Evolutionary conservation across 2,797 vertebrate genomes (phyloP), one percentile per base, ranked within the genome.

Genomic region (Ataeniobius toweri): DNA sequence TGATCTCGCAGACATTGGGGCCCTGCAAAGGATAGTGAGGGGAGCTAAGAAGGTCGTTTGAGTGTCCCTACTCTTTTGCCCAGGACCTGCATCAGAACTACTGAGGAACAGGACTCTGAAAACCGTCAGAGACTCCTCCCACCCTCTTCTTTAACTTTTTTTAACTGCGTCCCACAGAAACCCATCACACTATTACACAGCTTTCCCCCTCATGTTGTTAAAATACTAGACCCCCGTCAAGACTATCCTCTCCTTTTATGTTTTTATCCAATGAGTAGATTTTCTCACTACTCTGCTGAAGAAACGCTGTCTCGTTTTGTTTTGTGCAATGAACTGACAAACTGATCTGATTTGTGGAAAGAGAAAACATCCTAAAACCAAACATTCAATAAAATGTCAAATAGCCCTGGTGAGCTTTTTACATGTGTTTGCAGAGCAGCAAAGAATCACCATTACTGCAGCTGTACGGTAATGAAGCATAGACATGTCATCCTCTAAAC

Each of bases 391-490:
- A 67, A 41, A 9, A 58, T 41, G 31, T 73, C 28, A 20, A 46
- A 14, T 44, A 4, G 31, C 22, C 10, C 1, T 2, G 4, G 16
- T 63, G 28, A 2, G 3, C 53, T 12, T 72, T 58, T 61, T 28
- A 31, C 58, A 31, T 31, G 26, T 59, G 28, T 31, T 61, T 22
- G 20, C 16, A 12, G 48, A 13, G 73, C 22, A 46, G 18, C 4
- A 9, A 36, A 39, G 2, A 14, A 63, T 75, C 24, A 46, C 12
- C 24, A 10, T 73, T 5, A 12, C 14, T 76, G 36, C 65, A 85
- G 73, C 81, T 84, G 73, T 22, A 18, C 26, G 53, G 13, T 36
- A 53, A 80, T 58, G 48, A 69, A 74, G 48, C 36, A 31, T 79
- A 65, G 41, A 75, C 56, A 56, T 53, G 65, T 74, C 76, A 56